A percentile compares a stretch with the other conserved stretches of the same genome.
These are phyloP conservation scores for Stictonetta naevosa DNA, from an alignment of 2,113 vertebrate species.

Conservation along the genomic window DNA sequence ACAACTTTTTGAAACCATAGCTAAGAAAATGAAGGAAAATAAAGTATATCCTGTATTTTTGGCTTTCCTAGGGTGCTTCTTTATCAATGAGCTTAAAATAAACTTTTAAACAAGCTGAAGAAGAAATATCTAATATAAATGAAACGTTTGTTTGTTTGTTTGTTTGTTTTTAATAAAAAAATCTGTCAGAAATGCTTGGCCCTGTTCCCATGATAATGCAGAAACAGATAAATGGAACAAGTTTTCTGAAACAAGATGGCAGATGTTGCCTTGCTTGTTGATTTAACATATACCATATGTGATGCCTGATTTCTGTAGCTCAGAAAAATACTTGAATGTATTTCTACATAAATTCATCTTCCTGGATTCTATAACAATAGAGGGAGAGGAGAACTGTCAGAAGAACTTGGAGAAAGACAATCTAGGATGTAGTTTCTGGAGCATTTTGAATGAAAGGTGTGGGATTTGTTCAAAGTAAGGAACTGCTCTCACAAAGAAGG, in stretches of 20 bases:
- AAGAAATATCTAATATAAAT: background rate
- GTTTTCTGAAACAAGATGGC: background rate
- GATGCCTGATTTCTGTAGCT: background rate
- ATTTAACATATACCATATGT: background rate
- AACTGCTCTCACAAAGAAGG: background rate
- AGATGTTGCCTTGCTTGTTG: background rate
- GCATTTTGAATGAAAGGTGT: background rate
- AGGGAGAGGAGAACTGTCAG: background rate
- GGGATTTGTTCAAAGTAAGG: background rate
- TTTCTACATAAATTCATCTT: background rate
- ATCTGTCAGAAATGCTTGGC: background rate
- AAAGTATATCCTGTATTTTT: background rate
- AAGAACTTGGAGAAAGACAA: background rate
- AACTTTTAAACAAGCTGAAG: background rate
- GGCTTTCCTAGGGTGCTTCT: background rate
- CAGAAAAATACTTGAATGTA: background rate
- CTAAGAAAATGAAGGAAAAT: background rate
- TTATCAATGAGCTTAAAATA: background rate
- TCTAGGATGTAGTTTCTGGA: background rate
- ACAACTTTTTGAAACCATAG: background rate
- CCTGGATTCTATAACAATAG: background rate
- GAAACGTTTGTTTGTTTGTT: no score
- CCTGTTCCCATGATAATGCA: background rate
- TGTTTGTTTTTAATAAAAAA: background rate
- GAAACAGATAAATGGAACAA: background rate